phyloP scores from a whole-genome alignment of 2,888 invertebrate species.

The Ganaspis brasiliensis region DNA sequence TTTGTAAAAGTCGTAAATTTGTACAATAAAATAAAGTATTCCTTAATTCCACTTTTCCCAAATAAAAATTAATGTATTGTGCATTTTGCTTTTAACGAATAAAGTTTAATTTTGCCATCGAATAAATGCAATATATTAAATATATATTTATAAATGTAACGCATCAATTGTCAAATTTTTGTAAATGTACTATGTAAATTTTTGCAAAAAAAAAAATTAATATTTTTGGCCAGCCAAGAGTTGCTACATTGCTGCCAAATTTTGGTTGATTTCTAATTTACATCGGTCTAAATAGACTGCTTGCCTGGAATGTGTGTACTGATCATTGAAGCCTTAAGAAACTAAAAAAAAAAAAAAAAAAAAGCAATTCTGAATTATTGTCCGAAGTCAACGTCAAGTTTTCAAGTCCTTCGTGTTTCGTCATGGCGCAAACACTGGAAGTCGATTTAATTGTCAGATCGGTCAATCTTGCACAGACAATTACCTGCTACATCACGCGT shows the following conservation, averaged over 20 bases:
- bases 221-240: conserved; percentile 72
- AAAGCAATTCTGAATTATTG: conserved; percentile 68
- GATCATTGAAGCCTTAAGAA: conserved; percentile 68
- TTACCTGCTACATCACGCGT: conserved; percentile 80
- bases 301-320: conserved; percentile 71
- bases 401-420: conserved; percentile 75
- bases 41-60: conserved; percentile 71
- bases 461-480: conserved; percentile 75
- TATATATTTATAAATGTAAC: conserved; percentile 50
- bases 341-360: conserved; percentile 26
- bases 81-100: conserved; percentile 66
- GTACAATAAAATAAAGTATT: conserved; percentile 63
- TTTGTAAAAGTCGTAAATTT: conserved; percentile 61
- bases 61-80: conserved; percentile 69
- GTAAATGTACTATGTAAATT: conserved; percentile 72
- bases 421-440: conserved; percentile 78
- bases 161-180: conserved; percentile 56
- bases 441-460: conserved; percentile 76
- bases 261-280: conserved; percentile 71
- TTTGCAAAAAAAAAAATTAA: conserved; percentile 62
- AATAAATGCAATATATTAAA: too few relatives aligned
- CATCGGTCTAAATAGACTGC: conserved; percentile 69
- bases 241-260: conserved; percentile 74
- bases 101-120: conserved; percentile 60
- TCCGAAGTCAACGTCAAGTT: conserved; percentile 74